Evolutionary conservation across 2,113 vertebrate genomes (phyloP).

Genomic region (Rattus norvegicus): DNA sequence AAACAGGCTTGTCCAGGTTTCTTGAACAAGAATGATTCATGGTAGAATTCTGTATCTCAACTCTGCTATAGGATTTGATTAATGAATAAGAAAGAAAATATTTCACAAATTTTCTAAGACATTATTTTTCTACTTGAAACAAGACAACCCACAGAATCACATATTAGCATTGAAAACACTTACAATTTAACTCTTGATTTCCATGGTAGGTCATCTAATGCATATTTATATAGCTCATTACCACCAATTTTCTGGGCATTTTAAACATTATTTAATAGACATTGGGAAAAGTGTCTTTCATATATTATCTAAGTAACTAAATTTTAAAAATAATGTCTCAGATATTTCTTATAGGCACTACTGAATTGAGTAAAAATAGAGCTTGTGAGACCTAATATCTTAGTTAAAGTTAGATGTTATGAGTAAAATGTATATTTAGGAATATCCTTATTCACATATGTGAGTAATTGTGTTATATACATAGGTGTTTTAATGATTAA

Average conservation of each 20-base stretch:
- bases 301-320: neutral
- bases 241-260: neutral
- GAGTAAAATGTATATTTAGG: neutral
- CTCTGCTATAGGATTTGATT: neutral
- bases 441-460: neutral
- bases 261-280: neutral
- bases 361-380: neutral
- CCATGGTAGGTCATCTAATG: neutral
- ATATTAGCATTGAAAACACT: neutral
- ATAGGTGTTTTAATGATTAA: too few species aligned
- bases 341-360: neutral
- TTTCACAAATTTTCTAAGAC: neutral
- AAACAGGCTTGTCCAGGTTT: neutral
- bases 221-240: neutral
- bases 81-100: neutral
- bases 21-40: neutral
- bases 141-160: neutral
- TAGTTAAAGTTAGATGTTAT: neutral
- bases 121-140: neutral
- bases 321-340: neutral
- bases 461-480: neutral
- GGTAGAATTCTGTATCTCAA: neutral
- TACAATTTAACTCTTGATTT: conserved; percentile 2
- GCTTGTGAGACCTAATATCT: neutral
- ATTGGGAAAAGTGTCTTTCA: neutral